Conservation (phyloP, 1,140 invertebrate species). For the Dendrolimus punctatus region DNA sequence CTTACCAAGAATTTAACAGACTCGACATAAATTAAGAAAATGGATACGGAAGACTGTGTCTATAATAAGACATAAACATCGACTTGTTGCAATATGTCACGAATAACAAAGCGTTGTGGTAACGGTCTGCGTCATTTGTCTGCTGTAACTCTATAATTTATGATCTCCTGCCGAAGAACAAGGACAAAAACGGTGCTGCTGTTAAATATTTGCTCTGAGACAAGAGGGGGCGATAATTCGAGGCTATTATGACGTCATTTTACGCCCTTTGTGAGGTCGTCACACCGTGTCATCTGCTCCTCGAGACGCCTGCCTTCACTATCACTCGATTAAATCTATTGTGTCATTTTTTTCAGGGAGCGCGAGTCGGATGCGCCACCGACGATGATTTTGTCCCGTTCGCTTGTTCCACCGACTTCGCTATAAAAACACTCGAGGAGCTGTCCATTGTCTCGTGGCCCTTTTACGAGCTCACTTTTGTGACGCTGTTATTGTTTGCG, state of each 20-base stretch:
- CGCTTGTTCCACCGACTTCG: slow-evolving; percentile 56
- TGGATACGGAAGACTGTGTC: slow-evolving; percentile 37
- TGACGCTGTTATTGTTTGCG: slow-evolving; percentile 69
- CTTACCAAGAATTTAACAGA: slow-evolving; percentile 27
- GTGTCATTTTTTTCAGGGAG: slow-evolving; percentile 61
- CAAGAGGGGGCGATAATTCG: slow-evolving; percentile 71
- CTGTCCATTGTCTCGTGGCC: slow-evolving; percentile 60
- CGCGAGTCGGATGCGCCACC: slow-evolving; percentile 66
- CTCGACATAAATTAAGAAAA: slow-evolving; percentile 7
- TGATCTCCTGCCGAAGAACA: slow-evolving; percentile 58
- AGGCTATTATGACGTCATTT: slow-evolving; percentile 71
- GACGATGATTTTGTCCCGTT: slow-evolving; percentile 66
- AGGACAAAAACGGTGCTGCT: slow-evolving; percentile 62
- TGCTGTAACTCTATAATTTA: slow-evolving; percentile 62
- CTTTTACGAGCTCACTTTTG: slow-evolving; percentile 68
- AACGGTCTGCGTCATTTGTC: slow-evolving; percentile 64
- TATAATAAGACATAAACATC: slow-evolving; percentile 70
- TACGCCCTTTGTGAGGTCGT: slow-evolving; percentile 68
- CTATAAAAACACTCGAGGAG: slow-evolving; percentile 61
- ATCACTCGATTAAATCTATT: slow-evolving; percentile 71
- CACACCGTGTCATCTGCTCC: slow-evolving; percentile 68
- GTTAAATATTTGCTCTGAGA: slow-evolving; percentile 71
- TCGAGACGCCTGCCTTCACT: slow-evolving; percentile 64
- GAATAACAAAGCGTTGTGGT: slow-evolving; percentile 57
- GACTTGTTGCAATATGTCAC: slow-evolving; percentile 62